phyloP scores from a whole-genome alignment of 2,113 vertebrate species.

The Larimichthys crocea region DNA sequence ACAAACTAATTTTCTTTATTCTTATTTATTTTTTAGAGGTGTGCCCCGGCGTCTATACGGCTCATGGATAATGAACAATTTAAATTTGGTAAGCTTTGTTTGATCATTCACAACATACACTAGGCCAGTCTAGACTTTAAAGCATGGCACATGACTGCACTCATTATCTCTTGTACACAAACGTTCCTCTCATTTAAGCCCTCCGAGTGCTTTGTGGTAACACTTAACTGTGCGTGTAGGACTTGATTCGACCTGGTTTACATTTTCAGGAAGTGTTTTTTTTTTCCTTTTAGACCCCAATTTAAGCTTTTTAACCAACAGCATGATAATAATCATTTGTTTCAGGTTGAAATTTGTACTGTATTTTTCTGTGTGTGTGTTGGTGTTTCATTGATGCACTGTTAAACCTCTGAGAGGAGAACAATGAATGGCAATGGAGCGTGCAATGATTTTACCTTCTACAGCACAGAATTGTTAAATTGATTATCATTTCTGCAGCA shows the following conservation, averaged over 20 bases:
- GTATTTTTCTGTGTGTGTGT: background rate
- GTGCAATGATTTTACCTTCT: conserved; percentile 46
- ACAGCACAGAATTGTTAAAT: conserved; percentile 62
- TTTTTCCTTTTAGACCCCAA: background rate
- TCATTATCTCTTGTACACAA: background rate
- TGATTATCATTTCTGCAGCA: conserved; percentile 72
- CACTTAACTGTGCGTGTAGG: background rate
- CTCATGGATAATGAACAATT: conserved; percentile 98
- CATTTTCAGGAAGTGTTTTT: conserved; percentile 11
- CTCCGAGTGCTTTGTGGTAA: background rate
- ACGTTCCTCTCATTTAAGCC: background rate
- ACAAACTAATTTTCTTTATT: conserved; percentile 4
- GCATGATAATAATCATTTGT: background rate
- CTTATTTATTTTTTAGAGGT: conserved; percentile 85
- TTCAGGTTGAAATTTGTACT: background rate
- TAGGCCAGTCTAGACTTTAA: background rate
- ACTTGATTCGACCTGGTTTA: conserved; percentile 29
- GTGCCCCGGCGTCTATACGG: conserved; percentile 97
- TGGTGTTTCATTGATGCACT: conserved; percentile 19
- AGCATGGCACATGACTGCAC: background rate
- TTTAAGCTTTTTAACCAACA: conserved; percentile 15
- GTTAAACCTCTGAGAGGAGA: conserved; percentile 35
- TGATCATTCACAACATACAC: background rate
- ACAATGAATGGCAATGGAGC: conserved; percentile 49
- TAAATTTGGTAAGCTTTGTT: conserved; percentile 92